Percentiles rank a stretch among this genome's conserved stretches.
Conservation (phyloP, 2,113 vertebrate genomes). For the Parus major region DNA sequence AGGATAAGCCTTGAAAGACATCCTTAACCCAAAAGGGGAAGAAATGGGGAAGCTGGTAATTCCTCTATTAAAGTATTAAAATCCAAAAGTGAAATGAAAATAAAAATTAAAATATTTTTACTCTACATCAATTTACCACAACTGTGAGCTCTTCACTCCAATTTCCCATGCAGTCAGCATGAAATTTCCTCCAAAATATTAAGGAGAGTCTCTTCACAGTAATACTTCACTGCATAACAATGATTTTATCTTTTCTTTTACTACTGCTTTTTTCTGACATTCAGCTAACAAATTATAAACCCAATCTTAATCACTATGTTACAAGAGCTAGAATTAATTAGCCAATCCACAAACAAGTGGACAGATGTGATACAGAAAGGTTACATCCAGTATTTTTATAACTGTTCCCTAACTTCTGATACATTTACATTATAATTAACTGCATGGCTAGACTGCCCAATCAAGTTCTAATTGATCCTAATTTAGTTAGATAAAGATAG, state of each 20-base stretch:
- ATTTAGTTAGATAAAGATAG: not conserved
- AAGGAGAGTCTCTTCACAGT: not conserved
- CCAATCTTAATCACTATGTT: not conserved
- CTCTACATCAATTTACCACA: not conserved
- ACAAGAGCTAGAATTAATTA: not conserved
- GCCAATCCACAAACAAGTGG: not conserved
- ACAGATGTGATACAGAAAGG: not conserved
- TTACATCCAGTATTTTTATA: not conserved
- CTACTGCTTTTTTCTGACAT: not conserved
- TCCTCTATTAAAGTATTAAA: not conserved
- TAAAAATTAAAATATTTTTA: not conserved
- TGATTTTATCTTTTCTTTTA: not conserved
- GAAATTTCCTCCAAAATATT: not conserved
- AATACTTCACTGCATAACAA: not conserved
- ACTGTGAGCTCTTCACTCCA: not conserved
- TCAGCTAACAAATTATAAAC: not conserved
- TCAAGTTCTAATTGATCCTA: not conserved
- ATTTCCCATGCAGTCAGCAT: not conserved
- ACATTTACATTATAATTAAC: not conserved
- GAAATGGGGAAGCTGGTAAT: not conserved
- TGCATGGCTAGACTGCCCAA: not conserved
- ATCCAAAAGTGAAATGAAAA: not conserved
- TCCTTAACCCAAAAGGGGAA: not conserved
- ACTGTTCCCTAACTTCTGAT: not conserved
- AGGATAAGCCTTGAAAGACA: not conserved